Base-by-base conservation (phyloP, 2,113 vertebrate genomes). In the Stercorarius parasiticus region DNA sequence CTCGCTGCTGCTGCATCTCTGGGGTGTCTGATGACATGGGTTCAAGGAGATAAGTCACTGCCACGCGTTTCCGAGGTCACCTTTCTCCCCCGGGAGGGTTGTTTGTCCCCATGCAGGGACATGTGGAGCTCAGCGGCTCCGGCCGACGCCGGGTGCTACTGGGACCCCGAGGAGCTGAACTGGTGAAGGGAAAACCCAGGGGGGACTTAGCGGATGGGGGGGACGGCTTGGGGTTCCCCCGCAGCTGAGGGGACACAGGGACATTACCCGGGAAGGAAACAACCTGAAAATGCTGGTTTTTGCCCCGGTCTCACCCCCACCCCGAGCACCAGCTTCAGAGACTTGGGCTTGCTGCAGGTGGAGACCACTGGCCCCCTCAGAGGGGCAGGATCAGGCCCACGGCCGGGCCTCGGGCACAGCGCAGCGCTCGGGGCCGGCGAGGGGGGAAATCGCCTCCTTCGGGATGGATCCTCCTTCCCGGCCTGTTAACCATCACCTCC, bases 61-160 rank as follows among this genome's bases (percentile, higher is more conserved):
- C 66, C 79, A 20, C 0, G 1, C 0, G 0, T 50, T 74, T 61
- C 0, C 1, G 79, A 77, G 66, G 34, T 10, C 55, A 25, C 34
- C 45, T 40, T 58, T 43, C 42, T 42, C 36, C 34, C 79, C 38
- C 0, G 3, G n/a, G 50, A 18, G 29, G 8, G 13, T 6, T 20
- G 2, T 45, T 81, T 77, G 73, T 84, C 56, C 81, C 70, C n/a
- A 6, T 0, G 0, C 0, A 1, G 77, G 45, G 84, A 18, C 58
- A 23, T 3, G 1, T 0, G 4, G 65, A 26, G 34, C 42, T 79
- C 16, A 22, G 82, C 2, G 3, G n/a, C 30, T 66, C 80, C 2
- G 1, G 13, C 2, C 0, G 18, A 22, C 9, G 13, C 56, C 0
- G 1, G 22, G 13, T 11, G 56, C 82, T 43, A 20, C 5, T 29